Percentiles rank a stretch among this genome's conserved stretches.
These are phyloP conservation scores for Reinhardtius hippoglossoides DNA, from an alignment of 2,113 vertebrate genomes.

Conservation along the genomic window DNA sequence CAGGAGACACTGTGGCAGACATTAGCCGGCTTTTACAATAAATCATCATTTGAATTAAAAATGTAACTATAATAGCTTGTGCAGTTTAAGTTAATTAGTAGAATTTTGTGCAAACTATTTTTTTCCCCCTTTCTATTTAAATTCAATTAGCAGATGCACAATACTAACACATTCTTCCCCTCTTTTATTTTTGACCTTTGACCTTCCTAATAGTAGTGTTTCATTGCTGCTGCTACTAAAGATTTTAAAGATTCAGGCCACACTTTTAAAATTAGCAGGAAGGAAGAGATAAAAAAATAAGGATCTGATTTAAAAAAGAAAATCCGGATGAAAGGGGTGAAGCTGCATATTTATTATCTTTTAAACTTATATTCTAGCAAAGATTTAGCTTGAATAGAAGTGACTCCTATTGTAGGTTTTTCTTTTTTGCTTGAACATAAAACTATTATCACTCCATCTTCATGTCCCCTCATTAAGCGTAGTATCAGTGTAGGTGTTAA, in stretches of 20 bases:
- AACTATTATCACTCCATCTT: not conserved
- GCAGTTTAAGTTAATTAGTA: not conserved
- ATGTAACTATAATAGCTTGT: not conserved
- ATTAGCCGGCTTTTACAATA: not conserved
- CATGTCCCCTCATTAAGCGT: conserved; percentile 1
- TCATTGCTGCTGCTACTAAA: not conserved
- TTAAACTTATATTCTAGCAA: not conserved
- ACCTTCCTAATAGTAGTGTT: not conserved
- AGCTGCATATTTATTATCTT: not conserved
- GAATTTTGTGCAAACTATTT: not conserved
- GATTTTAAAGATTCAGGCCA: not conserved
- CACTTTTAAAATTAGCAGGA: not conserved
- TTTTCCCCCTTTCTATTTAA: not conserved
- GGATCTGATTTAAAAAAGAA: not conserved
- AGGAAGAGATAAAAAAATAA: not conserved
- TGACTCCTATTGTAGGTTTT: too few species aligned
- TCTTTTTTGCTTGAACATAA: not conserved
- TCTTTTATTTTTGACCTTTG: not conserved
- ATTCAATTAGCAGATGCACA: not conserved
- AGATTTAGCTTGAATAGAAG: too few species aligned
- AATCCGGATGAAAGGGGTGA: not conserved
- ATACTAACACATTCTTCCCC: not conserved
- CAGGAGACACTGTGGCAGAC: not conserved
- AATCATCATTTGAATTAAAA: not conserved
- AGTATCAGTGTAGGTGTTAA: not conserved